These are phyloP conservation scores for Magallana gigas DNA, from an alignment of 1,140 invertebrate genomes.

Conservation along the genomic window DNA sequence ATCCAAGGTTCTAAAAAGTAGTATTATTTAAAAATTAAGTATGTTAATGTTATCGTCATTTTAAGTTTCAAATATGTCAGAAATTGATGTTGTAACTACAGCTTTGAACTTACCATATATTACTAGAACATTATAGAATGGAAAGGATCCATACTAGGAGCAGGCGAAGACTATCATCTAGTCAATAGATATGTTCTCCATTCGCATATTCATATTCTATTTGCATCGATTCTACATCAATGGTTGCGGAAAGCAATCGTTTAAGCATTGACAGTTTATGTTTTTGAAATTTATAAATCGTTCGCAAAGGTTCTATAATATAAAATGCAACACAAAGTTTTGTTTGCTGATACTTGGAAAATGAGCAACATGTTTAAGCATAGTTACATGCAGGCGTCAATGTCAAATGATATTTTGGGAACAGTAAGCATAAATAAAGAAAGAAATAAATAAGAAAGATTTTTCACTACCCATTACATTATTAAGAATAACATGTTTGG, in stretches of 20 bases:
- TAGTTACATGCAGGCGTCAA: too few species aligned
- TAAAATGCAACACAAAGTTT: not conserved
- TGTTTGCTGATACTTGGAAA: too few species aligned
- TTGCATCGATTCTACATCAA: conserved; percentile 18
- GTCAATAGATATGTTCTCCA: not conserved
- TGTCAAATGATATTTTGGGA: too few species aligned
- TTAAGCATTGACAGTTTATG: not conserved
- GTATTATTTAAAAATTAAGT: not conserved
- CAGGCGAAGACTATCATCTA: conserved; percentile 15
- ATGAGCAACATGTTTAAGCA: too few species aligned
- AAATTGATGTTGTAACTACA: too few species aligned
- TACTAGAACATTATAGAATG: not conserved
- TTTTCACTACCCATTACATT: too few species aligned
- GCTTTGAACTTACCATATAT: not conserved
- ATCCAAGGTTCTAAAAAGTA: conserved; percentile 6
- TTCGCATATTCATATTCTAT: conserved; percentile 23
- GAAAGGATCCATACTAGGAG: conserved; percentile 9
- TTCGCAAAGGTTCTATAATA: conserved; percentile 29
- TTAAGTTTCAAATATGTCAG: too few species aligned
- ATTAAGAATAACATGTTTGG: too few species aligned
- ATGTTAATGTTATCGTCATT: too few species aligned
- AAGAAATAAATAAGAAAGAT: too few species aligned
- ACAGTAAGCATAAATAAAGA: too few species aligned
- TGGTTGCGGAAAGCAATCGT: conserved; percentile 20
- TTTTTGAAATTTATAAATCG: not conserved